Percentiles rank a stretch among this genome's conserved stretches.
phyloP scores from a whole-genome alignment of 2,113 vertebrate species.

The Butorides virescens region DNA sequence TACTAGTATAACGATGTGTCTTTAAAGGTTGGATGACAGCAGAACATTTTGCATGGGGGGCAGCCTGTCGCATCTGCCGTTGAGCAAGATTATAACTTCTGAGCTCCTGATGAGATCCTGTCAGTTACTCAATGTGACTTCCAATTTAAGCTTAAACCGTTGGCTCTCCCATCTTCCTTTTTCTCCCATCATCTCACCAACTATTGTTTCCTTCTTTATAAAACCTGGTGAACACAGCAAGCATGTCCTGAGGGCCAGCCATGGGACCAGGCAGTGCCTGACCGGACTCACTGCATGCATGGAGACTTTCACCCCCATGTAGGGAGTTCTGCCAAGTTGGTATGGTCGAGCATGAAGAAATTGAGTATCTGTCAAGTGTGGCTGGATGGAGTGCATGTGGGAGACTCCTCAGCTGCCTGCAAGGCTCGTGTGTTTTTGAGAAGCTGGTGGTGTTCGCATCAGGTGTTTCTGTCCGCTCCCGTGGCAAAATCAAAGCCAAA shows the following conservation, averaged over 20 bases:
- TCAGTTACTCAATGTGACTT: background rate
- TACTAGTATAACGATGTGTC: background rate
- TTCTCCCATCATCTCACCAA: background rate
- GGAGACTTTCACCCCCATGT: rapidly evolving
- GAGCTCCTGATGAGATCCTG: background rate
- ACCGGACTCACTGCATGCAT: background rate
- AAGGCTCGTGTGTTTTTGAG: background rate
- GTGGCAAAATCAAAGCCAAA: background rate
- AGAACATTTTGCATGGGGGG: background rate
- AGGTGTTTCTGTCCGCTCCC: background rate
- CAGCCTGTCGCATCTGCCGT: background rate
- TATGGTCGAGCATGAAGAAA: background rate
- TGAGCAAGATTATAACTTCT: background rate
- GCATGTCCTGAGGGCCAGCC: background rate
- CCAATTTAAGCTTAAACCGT: background rate
- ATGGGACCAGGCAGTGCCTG: background rate
- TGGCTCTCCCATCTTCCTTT: background rate
- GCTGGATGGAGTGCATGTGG: rapidly evolving
- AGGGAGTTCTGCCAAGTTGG: background rate
- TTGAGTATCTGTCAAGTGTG: background rate
- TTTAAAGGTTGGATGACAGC: background rate
- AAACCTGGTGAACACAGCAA: background rate
- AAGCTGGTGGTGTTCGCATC: background rate
- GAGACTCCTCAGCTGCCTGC: background rate
- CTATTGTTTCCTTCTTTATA: background rate